A percentile compares a stretch with the other conserved stretches of the same genome.
Conservation (phyloP, 2,113 vertebrate species). For the Mobula birostris region DNA sequence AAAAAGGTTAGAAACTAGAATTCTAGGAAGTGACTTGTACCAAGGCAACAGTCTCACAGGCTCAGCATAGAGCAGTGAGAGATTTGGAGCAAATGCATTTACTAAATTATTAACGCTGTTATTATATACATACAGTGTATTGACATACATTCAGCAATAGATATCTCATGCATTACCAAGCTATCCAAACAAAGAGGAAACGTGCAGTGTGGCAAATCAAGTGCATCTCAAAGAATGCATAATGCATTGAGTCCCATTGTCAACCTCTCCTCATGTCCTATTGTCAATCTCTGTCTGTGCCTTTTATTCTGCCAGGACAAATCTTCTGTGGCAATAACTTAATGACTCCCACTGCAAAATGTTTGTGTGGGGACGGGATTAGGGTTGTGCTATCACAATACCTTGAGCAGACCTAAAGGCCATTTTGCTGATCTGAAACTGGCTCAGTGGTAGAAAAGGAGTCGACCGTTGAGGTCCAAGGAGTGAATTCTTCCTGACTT, state of each 20-base stretch:
- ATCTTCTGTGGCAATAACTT: neutral
- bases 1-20: neutral
- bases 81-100: neutral
- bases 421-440: neutral
- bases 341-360: neutral
- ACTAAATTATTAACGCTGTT: slow-evolving; percentile 13
- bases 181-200: neutral
- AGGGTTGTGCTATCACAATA: neutral
- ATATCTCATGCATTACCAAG: slow-evolving; percentile 26
- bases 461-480: neutral
- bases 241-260: neutral
- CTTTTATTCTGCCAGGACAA: neutral
- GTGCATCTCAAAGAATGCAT: neutral
- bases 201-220: neutral
- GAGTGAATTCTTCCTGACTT: neutral
- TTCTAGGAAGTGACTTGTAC: neutral
- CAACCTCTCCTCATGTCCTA: neutral
- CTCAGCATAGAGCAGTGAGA: neutral
- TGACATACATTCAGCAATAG: neutral
- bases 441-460: neutral
- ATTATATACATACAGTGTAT: slow-evolving; percentile 9
- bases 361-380: too few species aligned
- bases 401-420: neutral
- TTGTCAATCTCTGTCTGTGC: neutral
- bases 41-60: neutral